Percentiles rank a stretch among this genome's conserved stretches.
These are phyloP conservation scores for Oxyura jamaicensis DNA, from an alignment of 2,113 vertebrate genomes.

Conservation along the genomic window DNA sequence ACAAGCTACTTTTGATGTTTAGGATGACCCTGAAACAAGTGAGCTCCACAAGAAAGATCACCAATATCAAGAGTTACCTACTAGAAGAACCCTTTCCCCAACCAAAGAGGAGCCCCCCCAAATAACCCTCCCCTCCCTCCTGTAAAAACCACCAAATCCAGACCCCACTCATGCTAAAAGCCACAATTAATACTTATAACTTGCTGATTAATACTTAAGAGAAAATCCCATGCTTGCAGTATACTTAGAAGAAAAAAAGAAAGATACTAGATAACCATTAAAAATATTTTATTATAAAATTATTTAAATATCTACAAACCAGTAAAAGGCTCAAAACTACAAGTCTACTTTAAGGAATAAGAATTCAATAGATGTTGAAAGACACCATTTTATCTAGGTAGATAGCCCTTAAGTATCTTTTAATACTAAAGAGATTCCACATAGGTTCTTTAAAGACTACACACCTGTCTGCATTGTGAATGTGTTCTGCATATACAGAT, in stretches of 20 bases:
- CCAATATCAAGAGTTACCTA: not conserved
- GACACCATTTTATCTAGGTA: not conserved
- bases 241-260: not conserved
- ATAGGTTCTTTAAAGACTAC: not conserved
- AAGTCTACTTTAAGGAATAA: not conserved
- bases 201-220: not conserved
- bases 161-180: too few relatives aligned
- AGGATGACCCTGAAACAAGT: not conserved
- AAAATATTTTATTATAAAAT: slow-evolving; percentile 61
- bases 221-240: not conserved
- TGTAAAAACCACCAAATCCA: not conserved
- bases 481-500: not conserved
- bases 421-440: not conserved
- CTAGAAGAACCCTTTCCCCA: not conserved
- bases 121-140: too few relatives aligned
- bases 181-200: not conserved
- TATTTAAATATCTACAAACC: slow-evolving; percentile 3
- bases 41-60: not conserved
- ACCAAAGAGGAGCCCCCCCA: not conserved
- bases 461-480: not conserved
- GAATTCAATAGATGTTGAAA: not conserved
- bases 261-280: not conserved
- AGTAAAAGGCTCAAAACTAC: slow-evolving; percentile 1
- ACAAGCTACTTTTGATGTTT: not conserved
- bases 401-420: not conserved